Evolutionary conservation across 2,888 invertebrate genomes (phyloP).

Genomic region (Galerucella pusilla): DNA sequence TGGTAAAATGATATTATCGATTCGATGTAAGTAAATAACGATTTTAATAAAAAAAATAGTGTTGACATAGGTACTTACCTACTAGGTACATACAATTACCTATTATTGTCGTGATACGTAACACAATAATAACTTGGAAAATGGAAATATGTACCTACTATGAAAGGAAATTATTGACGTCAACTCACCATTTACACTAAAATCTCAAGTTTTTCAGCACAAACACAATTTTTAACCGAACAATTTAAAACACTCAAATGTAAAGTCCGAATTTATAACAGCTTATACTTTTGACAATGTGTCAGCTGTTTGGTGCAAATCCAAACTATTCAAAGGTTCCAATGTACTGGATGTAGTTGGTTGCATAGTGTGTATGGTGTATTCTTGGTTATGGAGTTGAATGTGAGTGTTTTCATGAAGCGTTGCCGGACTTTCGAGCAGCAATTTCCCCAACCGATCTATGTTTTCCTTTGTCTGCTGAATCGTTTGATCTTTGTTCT

Average conservation of each 20-base stretch:
- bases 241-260: background rate
- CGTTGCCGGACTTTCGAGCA: slow-evolving; percentile 11
- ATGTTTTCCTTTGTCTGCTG: slow-evolving; percentile 12
- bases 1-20: too few species aligned
- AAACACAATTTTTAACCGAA: background rate
- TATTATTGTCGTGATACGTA: background rate
- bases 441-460: background rate
- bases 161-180: background rate
- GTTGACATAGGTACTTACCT: background rate
- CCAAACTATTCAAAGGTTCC: background rate
- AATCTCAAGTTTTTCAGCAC: background rate
- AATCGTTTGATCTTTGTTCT: slow-evolving; percentile 17
- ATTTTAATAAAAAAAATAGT: too few species aligned
- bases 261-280: background rate
- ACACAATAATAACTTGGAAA: background rate
- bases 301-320: slow-evolving; percentile 16
- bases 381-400: slow-evolving; percentile 16
- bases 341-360: background rate
- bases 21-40: too few species aligned
- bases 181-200: slow-evolving; percentile 5
- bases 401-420: slow-evolving; percentile 18
- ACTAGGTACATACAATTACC: background rate
- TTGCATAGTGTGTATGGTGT: too few species aligned
- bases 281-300: background rate
- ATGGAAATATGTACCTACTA: background rate